A percentile compares a stretch with the other conserved stretches of the same genome.
Evolutionary conservation across 2,888 invertebrate species (phyloP).

Genomic region (Leptinotarsa tumamoca): DNA sequence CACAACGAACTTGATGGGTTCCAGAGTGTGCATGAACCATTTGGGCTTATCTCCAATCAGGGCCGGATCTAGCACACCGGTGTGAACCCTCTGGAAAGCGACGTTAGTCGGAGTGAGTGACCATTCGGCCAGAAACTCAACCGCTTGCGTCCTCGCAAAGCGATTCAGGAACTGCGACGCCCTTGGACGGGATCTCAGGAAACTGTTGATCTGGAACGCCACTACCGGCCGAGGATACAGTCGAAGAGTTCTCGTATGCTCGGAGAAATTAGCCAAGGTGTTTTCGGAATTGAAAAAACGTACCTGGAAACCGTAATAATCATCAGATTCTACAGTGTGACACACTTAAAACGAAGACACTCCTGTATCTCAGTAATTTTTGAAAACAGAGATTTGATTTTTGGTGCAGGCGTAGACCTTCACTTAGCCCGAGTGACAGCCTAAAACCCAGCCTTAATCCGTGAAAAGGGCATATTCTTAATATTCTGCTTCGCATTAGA

Average conservation of each 20-base stretch:
- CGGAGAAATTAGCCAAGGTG: slow-evolving; percentile 95
- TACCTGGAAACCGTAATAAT: slow-evolving; percentile 70
- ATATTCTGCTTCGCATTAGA: no score
- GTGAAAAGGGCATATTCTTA: no score
- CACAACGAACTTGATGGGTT: slow-evolving; percentile 90
- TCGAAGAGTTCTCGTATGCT: slow-evolving; percentile 95
- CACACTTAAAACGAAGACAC: no score
- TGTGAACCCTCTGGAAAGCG: slow-evolving; percentile 96
- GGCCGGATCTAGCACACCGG: slow-evolving; percentile 93
- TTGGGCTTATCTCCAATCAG: slow-evolving; percentile 98
- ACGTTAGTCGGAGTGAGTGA: slow-evolving; percentile 97
- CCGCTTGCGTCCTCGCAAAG: slow-evolving; percentile 96
- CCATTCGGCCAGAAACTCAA: slow-evolving; percentile 99
- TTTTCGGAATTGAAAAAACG: slow-evolving; percentile 99
- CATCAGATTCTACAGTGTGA: no score
- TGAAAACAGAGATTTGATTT: no score
- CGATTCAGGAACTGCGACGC: slow-evolving; percentile 89
- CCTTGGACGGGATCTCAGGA: slow-evolving; percentile 91
- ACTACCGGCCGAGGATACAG: slow-evolving; percentile 98
- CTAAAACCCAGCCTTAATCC: no score
- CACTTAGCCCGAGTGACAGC: no score
- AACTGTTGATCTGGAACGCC: slow-evolving; percentile 97
- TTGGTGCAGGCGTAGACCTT: no score
- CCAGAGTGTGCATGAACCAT: slow-evolving; percentile 93
- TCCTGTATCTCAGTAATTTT: no score